phyloP scores from a whole-genome alignment of 2,888 invertebrate species.

The Macrosoma leucophasiata region DNA sequence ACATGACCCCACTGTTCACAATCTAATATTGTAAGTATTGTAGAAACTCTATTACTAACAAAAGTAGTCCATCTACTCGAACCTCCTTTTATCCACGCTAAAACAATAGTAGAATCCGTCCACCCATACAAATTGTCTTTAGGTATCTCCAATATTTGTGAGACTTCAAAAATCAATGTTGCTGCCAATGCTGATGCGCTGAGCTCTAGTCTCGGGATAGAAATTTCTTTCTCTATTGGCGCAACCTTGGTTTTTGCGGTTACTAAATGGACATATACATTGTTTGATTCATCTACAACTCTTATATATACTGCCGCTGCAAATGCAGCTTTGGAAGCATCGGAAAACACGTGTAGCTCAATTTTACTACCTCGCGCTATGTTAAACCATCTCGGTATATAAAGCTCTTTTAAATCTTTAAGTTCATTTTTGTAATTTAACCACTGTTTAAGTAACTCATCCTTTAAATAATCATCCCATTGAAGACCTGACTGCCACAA shows the following conservation, averaged over 20 bases:
- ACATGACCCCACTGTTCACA: constrained; percentile 17
- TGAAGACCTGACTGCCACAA: constrained; percentile 23
- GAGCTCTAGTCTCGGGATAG: constrained; percentile 21
- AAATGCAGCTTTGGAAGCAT: constrained; percentile 20
- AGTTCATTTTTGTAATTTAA: constrained; percentile 11
- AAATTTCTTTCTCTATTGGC: constrained; percentile 9
- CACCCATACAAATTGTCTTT: constrained; percentile 15
- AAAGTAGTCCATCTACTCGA: constrained; percentile 23
- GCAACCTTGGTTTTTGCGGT: constrained; percentile 14
- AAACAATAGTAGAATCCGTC: constrained; percentile 22
- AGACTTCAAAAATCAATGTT: constrained; percentile 14
- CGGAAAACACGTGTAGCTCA: constrained; percentile 20
- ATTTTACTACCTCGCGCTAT: constrained; percentile 1
- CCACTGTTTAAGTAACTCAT: constrained; percentile 17
- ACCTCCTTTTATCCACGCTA: constrained; percentile 20
- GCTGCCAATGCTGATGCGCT: constrained; percentile 21
- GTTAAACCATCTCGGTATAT: constrained; percentile 11
- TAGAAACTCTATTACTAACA: constrained; percentile 19
- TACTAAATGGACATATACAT: constrained; percentile 11
- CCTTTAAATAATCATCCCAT: constrained; percentile 26
- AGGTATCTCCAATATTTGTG: constrained; percentile 8
- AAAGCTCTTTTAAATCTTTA: constrained; percentile 8
- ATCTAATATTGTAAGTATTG: constrained; percentile 22
- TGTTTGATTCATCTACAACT: constrained; percentile 1
- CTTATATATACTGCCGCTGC: constrained; percentile 20